Percentiles rank a stretch among this genome's conserved stretches.
phyloP scores from a whole-genome alignment of 2,113 vertebrate species.

The Atractosteus spatula region DNA sequence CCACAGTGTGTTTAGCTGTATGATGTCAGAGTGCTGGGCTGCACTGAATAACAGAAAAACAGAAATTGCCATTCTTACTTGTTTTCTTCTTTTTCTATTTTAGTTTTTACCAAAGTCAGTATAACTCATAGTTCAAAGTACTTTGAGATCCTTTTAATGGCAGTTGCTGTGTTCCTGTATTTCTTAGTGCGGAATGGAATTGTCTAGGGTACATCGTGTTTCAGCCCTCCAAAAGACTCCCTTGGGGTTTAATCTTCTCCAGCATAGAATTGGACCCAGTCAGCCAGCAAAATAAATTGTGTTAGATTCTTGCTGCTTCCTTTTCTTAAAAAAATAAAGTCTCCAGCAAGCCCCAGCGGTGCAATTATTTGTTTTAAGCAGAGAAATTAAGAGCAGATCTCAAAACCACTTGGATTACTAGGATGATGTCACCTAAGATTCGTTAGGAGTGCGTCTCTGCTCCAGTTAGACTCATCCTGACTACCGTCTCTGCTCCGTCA shows the following conservation, averaged over 20 bases:
- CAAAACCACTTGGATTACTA: conserved; percentile 42
- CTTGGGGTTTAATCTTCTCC: neutral
- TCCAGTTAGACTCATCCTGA: conserved; percentile 59
- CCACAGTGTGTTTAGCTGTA: no score
- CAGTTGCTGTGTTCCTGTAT: no score
- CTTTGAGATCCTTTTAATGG: neutral
- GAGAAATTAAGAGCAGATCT: conserved; percentile 41
- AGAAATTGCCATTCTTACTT: neutral
- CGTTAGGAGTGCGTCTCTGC: conserved; percentile 62
- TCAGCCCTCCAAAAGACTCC: neutral
- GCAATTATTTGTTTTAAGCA: conserved; percentile 17
- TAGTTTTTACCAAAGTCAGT: conserved; percentile 1
- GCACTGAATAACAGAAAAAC: neutral
- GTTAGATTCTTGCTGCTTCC: conserved; percentile 6
- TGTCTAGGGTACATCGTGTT: conserved; percentile 4
- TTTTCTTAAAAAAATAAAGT: conserved; percentile 15
- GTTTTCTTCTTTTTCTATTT: neutral
- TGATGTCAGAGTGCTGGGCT: no score
- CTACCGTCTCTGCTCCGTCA: conserved; percentile 47
- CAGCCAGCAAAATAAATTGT: conserved; percentile 30
- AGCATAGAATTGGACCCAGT: conserved; percentile 24
- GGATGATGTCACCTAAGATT: conserved; percentile 49
- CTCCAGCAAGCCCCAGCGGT: conserved; percentile 24
- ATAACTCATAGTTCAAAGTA: neutral
- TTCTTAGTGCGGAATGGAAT: neutral